Conservation (phyloP, 2,113 vertebrate species). For the Hemibates koningsi region DNA sequence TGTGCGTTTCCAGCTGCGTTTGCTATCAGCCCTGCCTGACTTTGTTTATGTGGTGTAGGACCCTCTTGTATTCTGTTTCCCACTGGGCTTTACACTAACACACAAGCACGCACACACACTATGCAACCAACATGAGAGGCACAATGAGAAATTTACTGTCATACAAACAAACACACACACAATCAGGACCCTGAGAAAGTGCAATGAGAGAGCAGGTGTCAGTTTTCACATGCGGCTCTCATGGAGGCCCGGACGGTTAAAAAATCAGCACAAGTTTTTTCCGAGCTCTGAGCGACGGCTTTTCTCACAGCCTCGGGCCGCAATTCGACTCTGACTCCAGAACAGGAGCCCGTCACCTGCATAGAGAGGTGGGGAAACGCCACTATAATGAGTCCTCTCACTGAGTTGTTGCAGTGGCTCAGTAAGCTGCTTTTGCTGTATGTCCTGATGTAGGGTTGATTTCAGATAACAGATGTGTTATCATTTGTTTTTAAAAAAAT, state of each 20-base stretch:
- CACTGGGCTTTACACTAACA: constrained; percentile 45
- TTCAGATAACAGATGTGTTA: background rate
- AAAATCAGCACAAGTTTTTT: constrained; percentile 17
- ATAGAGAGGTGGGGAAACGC: constrained; percentile 25
- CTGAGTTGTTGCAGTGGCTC: constrained; percentile 13
- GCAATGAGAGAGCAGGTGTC: constrained; percentile 63
- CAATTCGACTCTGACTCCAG: background rate
- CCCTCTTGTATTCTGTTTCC: constrained; percentile 46
- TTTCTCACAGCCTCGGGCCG: constrained; percentile 25
- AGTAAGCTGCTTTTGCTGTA: background rate
- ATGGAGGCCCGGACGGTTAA: constrained; percentile 35
- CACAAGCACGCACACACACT: background rate
- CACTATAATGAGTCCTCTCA: constrained; percentile 6
- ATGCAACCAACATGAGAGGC: constrained; percentile 32
- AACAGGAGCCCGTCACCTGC: constrained; percentile 31
- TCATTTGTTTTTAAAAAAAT: background rate
- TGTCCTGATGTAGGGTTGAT: background rate
- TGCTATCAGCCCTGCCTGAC: constrained; percentile 39
- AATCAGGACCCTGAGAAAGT: constrained; percentile 58
- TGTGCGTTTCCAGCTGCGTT: constrained; percentile 58
- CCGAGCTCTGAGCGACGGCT: background rate
- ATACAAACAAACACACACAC: constrained; percentile 59
- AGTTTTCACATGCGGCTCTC: constrained; percentile 60
- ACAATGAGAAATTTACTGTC: constrained; percentile 47
- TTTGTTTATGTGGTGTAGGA: constrained; percentile 57